Conservation (phyloP, 2,113 vertebrate species). For the Dipodomys stephensi region DNA sequence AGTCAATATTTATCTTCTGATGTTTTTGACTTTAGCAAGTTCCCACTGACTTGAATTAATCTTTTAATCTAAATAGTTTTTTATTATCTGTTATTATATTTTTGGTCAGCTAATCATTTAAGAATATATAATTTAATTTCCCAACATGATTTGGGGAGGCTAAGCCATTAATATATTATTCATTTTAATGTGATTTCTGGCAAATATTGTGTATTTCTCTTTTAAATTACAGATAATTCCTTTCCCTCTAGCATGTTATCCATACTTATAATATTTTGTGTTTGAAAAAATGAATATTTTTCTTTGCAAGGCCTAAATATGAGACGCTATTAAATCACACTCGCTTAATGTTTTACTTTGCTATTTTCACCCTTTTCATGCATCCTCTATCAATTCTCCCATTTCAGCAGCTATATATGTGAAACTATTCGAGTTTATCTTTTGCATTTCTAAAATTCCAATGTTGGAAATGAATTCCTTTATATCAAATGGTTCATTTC, state of each 20-base stretch:
- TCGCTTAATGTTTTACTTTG: constrained; percentile 5
- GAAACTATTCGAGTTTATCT: neutral
- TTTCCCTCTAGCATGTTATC: constrained; percentile 11
- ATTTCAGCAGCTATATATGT: neutral
- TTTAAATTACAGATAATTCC: constrained; percentile 7
- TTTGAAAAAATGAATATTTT: neutral
- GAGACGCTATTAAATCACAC: neutral
- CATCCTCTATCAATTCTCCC: neutral
- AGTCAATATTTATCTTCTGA: neutral
- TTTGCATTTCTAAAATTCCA: neutral
- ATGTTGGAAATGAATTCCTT: neutral
- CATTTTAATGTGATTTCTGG: constrained; percentile 60
- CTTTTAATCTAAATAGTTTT: constrained; percentile 35
- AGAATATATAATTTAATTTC: constrained; percentile 2
- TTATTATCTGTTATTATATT: constrained; percentile 2
- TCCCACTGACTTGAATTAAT: neutral
- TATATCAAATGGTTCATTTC: constrained; percentile 35
- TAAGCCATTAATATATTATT: neutral
- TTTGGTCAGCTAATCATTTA: constrained; percentile 6
- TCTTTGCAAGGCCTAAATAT: neutral
- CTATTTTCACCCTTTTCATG: neutral
- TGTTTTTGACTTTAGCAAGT: neutral
- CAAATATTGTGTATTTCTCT: neutral
- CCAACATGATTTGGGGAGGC: neutral
- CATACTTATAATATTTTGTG: neutral